These are phyloP conservation scores for Hanleya hanleyi DNA, from an alignment of 2,888 invertebrate genomes.

Conservation along the genomic window DNA sequence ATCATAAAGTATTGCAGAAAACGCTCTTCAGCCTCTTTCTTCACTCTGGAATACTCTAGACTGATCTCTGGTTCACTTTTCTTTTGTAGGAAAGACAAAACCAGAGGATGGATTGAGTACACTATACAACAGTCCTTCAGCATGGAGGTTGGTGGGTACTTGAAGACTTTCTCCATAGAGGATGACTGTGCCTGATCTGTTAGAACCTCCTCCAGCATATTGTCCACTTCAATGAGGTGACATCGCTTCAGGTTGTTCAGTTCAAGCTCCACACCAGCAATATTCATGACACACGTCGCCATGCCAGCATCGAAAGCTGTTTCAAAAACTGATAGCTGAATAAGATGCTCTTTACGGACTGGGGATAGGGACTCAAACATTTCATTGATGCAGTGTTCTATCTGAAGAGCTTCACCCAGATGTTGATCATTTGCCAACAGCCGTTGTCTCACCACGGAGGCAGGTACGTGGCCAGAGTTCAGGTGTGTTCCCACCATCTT, in stretches of 20 bases:
- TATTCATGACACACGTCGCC: neutral
- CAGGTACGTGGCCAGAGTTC: no score
- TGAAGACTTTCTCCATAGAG: no score
- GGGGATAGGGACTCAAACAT: neutral
- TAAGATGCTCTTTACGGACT: neutral
- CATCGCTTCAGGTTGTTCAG: neutral
- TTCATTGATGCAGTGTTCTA: neutral
- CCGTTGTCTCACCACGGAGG: no score
- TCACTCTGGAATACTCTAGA: neutral
- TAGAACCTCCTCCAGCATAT: neutral
- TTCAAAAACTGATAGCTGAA: neutral
- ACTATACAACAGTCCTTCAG: no score
- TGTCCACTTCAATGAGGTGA: neutral
- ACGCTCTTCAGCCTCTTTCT: neutral
- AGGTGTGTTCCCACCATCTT: neutral
- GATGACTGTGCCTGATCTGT: no score
- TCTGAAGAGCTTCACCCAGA: no score
- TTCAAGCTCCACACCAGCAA: neutral
- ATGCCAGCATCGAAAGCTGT: neutral
- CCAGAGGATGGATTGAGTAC: neutral
- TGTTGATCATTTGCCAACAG: no score
- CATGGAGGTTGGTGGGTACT: no score
- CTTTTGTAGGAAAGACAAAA: neutral
- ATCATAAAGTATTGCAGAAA: neutral
- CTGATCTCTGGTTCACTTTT: neutral